Evolutionary conservation across 2,797 vertebrate genomes (phyloP).

Genomic region (Emys orbicularis): DNA sequence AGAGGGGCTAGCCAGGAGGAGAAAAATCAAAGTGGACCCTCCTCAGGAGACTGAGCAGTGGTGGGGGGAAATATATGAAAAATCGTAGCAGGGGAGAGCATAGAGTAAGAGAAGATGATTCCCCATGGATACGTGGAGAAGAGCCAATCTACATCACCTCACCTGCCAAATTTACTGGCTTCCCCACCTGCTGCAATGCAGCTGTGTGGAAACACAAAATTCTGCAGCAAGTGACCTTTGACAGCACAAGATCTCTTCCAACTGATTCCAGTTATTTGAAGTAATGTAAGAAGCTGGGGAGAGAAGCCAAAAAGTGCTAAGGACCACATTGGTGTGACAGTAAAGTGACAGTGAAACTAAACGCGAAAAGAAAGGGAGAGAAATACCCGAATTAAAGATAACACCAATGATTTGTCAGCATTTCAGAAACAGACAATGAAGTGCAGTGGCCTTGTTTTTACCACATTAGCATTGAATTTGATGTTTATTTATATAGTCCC

Average conservation of each 20-base stretch:
- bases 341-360: conserved; percentile 1
- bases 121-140: not conserved
- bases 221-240: not conserved
- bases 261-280: not conserved
- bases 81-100: not conserved
- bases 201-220: not conserved
- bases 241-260: not conserved
- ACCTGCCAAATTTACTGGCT: not conserved
- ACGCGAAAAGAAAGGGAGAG: not conserved
- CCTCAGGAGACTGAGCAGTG: not conserved
- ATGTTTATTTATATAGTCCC: not conserved
- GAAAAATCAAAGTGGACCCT: not conserved
- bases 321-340: not conserved
- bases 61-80: not conserved
- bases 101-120: not conserved
- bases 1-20: not conserved
- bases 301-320: not conserved
- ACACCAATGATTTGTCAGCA: not conserved
- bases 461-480: not conserved
- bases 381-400: not conserved
- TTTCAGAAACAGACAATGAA: not conserved
- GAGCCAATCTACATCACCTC: not conserved
- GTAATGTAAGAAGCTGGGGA: not conserved
- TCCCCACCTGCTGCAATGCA: not conserved
- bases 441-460: not conserved